phyloP scores from a whole-genome alignment of 2,888 invertebrate genomes.

The Eustalomyia histrio region DNA sequence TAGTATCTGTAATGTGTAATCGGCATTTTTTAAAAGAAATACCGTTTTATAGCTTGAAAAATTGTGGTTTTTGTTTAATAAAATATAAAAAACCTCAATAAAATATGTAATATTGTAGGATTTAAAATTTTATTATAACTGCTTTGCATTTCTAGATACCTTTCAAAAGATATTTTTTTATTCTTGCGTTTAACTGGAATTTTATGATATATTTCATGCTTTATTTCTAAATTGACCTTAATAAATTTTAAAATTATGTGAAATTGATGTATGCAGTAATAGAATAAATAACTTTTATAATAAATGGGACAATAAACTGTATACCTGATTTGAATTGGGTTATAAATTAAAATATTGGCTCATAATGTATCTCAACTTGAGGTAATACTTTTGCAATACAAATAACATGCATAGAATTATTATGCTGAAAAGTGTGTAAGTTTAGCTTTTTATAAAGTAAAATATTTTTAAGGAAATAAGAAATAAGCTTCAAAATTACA shows the following conservation, averaged over 20 bases:
- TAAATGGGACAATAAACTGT: no score
- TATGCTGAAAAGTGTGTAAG: no score
- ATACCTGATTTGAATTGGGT: no score
- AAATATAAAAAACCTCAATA: conserved; percentile 7
- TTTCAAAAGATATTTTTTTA: background rate
- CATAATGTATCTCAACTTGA: no score
- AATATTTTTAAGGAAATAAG: no score
- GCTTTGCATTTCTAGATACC: conserved; percentile 42
- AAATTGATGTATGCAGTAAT: background rate
- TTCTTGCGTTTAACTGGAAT: background rate
- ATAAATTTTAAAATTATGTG: background rate
- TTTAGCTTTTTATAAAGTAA: no score
- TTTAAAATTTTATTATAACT: conserved; percentile 24
- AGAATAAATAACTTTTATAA: no score
- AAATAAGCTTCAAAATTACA: no score
- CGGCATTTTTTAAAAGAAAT: conserved; percentile 10
- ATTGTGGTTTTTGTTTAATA: conserved; percentile 33
- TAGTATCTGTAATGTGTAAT: conserved; percentile 6
- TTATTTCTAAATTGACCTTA: background rate
- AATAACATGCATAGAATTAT: no score
- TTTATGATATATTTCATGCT: background rate
- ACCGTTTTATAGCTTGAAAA: conserved; percentile 15
- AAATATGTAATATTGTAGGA: conserved; percentile 37
- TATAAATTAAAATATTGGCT: no score
- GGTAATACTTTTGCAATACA: no score